Evolutionary conservation across 1,140 invertebrate genomes (phyloP), one percentile per base, ranked within the genome.

Genomic region (Eriosoma lanigerum): DNA sequence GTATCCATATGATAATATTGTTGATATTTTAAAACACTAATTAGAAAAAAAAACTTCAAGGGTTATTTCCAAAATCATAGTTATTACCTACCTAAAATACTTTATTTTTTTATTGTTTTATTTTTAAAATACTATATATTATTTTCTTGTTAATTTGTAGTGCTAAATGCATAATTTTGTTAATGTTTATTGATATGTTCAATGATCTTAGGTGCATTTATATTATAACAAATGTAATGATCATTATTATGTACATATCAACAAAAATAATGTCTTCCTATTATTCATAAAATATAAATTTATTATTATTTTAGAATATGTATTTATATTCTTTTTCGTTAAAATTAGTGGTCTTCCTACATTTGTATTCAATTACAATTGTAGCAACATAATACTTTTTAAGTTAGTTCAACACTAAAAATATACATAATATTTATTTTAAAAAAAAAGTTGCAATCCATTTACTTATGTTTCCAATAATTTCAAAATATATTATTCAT

Each of bases 111-210:
- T 17, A 60, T 60, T 29, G 26, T 58, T 15, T n/a, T n/a, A n/a
- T n/a, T n/a, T 38, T 38, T 4, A 4, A 38, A 38, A 38, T 38
- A 38, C 32, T 8, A 4, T 4, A 38, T 38, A 38, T 38, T 38
- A n/a, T n/a, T 68, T 48, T 68, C 46, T 68, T 68, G 44, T 68
- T 68, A 68, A 48, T 48, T 68, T 68, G n/a, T 46, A 17, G n/a
- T n/a, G n/a, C n/a, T 13, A 48, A 1, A 15, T 48, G 13, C 10
- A 38, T 68, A 17, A 9, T 68, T 48, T 68, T 48, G 13, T 48
- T 48, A 68, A 48, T 48, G 4, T 68, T 46, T 46, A 68, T 68
- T 68, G 44, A 48, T 68, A 68, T 68, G 62, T n/a, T 38, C 8
- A 38, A 38, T 38, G 62, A 38, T 64, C 62, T 3, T n/a, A 38